Evolutionary conservation across 2,113 vertebrate species (phyloP).

Genomic region (Sander lucioperca): DNA sequence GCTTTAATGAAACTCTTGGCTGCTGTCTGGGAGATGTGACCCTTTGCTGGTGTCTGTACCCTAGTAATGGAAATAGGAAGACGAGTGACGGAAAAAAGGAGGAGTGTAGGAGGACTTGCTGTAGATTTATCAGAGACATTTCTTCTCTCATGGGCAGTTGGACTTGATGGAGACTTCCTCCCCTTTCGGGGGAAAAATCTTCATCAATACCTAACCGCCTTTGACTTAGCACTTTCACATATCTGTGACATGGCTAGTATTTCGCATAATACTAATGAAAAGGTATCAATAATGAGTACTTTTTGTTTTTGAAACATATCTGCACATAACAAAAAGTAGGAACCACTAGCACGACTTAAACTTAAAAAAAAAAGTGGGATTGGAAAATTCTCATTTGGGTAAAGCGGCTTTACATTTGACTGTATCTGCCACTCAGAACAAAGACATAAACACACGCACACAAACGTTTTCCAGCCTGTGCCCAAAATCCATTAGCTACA

Average conservation of each 20-base stretch:
- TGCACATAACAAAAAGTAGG: background rate
- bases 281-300: background rate
- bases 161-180: background rate
- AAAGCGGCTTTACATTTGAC: background rate
- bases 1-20: too few species aligned
- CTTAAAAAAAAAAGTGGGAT: background rate
- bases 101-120: background rate
- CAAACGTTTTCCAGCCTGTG: constrained; percentile 45
- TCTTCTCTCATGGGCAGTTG: too few species aligned
- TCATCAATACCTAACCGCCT: background rate
- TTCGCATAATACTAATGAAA: background rate
- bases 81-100: background rate
- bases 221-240: background rate
- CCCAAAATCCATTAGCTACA: constrained; percentile 62
- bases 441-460: constrained; percentile 34
- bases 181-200: background rate
- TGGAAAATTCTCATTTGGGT: background rate
- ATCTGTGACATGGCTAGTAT: background rate
- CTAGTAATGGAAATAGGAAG: too few species aligned
- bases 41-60: too few species aligned
- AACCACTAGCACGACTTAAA: background rate
- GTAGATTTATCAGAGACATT: background rate
- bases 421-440: constrained; percentile 2
- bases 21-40: too few species aligned
- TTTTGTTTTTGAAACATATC: too few species aligned